Base-by-base conservation (phyloP, 2,797 vertebrate genomes). In the Scolopax rusticola region DNA sequence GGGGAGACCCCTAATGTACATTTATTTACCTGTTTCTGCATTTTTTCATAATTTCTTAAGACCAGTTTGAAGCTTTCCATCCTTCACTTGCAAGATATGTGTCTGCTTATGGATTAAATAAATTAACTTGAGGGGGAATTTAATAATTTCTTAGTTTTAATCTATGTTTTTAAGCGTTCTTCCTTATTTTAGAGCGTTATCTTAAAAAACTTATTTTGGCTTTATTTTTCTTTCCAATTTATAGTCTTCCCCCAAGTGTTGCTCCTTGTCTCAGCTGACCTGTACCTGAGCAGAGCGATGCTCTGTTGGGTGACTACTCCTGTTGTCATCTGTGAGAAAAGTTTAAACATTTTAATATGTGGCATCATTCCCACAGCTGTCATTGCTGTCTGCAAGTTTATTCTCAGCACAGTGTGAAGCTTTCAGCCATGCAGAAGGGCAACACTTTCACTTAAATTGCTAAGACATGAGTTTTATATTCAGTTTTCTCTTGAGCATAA, bases 361-460 rank as follows among this genome's bases (percentile, higher is more conserved):
- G 97, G 97, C 97, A 92, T 96, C 97, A 93, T 98, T 98, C 97
- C 98, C 97, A 97, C 95, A 98, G 97, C 97, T 98, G 98, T 98
- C 98, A 97, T 93, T 97, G 97, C 97, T 97, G 97, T 97, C 97
- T 97, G 97, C 97, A 92, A 98, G 97, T 98, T 98, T 97, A 98
- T 98, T 98, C 97, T 98, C 98, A 95, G 97, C 96, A 86, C 95
- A 56, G 91, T 97, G 97, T 97, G 97, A 97, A 95, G 95, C 97
- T 98, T 97, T 97, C 96, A 98, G 96, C 97, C 97, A 78, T 97
- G 97, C 97, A 97, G 96, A 97, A 97, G 97, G 96, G 97, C 97
- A 97, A 97, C 97, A 96, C 96, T 88, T 97, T 95, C 94, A 88
- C 97, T 97, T 84, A 97, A 97, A 97, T 96, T 97, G 97, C 95